These are phyloP conservation scores for Nephrotoma flavescens DNA, from an alignment of 2,888 invertebrate species.

Conservation along the genomic window DNA sequence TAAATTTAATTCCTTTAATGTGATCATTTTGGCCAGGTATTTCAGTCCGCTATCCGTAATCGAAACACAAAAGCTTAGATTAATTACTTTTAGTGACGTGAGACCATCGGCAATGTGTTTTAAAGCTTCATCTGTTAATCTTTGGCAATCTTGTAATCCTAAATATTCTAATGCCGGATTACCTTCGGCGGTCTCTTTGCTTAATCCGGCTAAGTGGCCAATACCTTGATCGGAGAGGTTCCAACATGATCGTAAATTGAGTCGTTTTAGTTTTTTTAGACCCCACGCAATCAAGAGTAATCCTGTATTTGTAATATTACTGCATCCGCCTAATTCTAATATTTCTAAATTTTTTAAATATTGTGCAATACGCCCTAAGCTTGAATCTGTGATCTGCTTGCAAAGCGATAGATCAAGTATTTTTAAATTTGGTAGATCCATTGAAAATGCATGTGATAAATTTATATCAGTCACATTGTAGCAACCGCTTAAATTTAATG, in stretches of 20 bases:
- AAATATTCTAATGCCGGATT: constrained; percentile 69
- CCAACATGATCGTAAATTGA: constrained; percentile 87
- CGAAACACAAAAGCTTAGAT: constrained; percentile 86
- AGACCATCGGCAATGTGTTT: constrained; percentile 73
- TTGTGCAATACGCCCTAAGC: constrained; percentile 71
- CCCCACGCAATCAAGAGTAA: constrained; percentile 78
- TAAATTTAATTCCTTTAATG: constrained; percentile 72
- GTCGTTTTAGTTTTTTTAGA: constrained; percentile 61
- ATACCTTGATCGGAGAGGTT: constrained; percentile 84
- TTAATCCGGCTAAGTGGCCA: constrained; percentile 66
- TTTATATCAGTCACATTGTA: constrained; percentile 83
- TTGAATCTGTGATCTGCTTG: constrained; percentile 89
- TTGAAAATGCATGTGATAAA: constrained; percentile 65
- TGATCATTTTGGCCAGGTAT: constrained; percentile 71
- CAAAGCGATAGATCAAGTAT: constrained; percentile 79
- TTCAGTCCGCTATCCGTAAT: constrained; percentile 87
- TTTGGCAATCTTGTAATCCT: constrained; percentile 88
- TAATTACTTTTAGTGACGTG: constrained; percentile 66
- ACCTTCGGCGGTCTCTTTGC: constrained; percentile 45
- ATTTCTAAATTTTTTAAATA: constrained; percentile 72
- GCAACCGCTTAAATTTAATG: constrained; percentile 82
- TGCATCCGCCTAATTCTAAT: constrained; percentile 82
- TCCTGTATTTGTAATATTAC: constrained; percentile 79
- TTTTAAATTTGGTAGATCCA: constrained; percentile 60
- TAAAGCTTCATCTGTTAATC: constrained; percentile 80